These are phyloP conservation scores for Hexactinellida sp. DNA, from an alignment of 37 sponge, comb jelly and placozoan genomes.

Conservation along the genomic window DNA sequence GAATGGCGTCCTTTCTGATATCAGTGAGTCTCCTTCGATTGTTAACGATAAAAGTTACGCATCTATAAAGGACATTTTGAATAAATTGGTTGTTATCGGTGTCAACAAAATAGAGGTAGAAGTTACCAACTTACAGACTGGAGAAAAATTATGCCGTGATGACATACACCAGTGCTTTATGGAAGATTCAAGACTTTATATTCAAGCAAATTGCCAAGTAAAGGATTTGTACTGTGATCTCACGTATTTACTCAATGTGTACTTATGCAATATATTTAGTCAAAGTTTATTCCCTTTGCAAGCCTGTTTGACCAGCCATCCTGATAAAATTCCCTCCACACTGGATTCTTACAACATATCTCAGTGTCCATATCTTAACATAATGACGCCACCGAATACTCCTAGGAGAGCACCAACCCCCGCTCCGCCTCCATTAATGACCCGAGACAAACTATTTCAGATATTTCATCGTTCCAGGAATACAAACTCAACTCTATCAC, in stretches of 20 bases:
- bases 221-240: neutral
- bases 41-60: neutral
- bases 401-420: neutral
- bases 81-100: neutral
- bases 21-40: too few relatives aligned
- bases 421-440: neutral
- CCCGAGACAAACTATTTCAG: neutral
- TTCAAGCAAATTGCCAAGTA: neutral
- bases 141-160: neutral
- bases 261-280: neutral
- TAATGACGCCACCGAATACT: neutral
- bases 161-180: neutral
- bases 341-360: neutral
- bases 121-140: neutral
- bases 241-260: neutral
- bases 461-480: neutral
- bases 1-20: neutral
- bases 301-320: neutral
- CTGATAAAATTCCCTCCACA: neutral
- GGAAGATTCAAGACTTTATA: neutral
- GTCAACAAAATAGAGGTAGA: neutral
- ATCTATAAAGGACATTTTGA: neutral
- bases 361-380: neutral
- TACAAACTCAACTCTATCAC: neutral
- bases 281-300: neutral